Conservation (phyloP, 2,888 invertebrate genomes). For the Eugnorisma glareosa region DNA sequence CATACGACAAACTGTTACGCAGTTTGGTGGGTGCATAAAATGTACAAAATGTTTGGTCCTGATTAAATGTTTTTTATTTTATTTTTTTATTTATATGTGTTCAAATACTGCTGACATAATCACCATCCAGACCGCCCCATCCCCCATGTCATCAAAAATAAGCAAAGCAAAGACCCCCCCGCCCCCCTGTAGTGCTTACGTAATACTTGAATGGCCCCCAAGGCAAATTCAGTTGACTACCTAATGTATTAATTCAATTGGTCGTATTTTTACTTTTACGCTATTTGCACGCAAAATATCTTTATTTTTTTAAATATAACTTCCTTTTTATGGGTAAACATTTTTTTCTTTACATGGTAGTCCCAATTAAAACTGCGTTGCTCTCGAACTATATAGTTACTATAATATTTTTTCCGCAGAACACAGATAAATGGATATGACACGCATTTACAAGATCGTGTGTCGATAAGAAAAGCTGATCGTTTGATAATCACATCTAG, state of each 20-base stretch:
- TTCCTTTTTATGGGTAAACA: neutral
- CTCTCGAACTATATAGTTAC: neutral
- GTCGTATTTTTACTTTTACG: neutral
- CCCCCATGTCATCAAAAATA: no score
- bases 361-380: constrained; percentile 17
- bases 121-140: no score
- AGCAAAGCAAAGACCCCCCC: no score
- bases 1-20: no score
- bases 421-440: constrained; percentile 29
- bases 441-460: constrained; percentile 42
- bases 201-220: no score
- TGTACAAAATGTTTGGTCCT: no score
- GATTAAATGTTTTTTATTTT: no score
- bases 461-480: constrained; percentile 36
- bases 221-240: neutral
- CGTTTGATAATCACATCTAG: constrained; percentile 51
- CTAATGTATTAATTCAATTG: neutral
- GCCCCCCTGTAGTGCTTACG: no score
- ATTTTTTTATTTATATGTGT: no score
- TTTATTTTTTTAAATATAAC: neutral
- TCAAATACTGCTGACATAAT: no score
- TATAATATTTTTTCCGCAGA: neutral
- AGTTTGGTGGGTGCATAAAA: no score
- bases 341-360: neutral
- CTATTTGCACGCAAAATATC: neutral